Evolutionary conservation across 2,113 vertebrate genomes (phyloP).

Genomic region (Corvus hawaiiensis): DNA sequence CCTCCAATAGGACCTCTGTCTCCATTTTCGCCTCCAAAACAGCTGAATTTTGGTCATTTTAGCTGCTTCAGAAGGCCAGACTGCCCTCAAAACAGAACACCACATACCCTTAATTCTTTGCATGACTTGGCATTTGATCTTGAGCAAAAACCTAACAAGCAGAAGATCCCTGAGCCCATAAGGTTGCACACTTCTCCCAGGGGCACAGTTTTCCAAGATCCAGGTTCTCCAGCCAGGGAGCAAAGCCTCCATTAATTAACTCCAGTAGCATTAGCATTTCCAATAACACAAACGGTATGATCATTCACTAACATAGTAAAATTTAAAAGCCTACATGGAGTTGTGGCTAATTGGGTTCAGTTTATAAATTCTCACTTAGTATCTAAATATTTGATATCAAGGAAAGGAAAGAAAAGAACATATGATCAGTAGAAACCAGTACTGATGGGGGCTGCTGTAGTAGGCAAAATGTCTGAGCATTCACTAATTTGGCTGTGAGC

Average conservation of each 20-base stretch:
- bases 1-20: background rate
- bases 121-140: background rate
- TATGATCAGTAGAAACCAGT: background rate
- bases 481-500: background rate
- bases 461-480: background rate
- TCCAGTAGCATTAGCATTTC: background rate
- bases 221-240: background rate
- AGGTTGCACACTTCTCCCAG: background rate
- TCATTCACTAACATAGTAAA: background rate
- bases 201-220: background rate
- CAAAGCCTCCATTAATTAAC: background rate
- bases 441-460: background rate
- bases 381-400: background rate
- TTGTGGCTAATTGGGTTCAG: background rate
- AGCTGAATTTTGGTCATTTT: background rate
- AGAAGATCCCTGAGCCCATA: background rate
- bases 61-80: background rate
- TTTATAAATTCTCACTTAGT: background rate
- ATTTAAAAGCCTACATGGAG: background rate
- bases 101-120: background rate
- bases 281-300: background rate
- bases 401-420: background rate
- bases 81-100: background rate
- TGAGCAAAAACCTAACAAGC: background rate
- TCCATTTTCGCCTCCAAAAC: background rate